Conservation (phyloP, 2,113 vertebrate species). For the Hippolais icterina region DNA sequence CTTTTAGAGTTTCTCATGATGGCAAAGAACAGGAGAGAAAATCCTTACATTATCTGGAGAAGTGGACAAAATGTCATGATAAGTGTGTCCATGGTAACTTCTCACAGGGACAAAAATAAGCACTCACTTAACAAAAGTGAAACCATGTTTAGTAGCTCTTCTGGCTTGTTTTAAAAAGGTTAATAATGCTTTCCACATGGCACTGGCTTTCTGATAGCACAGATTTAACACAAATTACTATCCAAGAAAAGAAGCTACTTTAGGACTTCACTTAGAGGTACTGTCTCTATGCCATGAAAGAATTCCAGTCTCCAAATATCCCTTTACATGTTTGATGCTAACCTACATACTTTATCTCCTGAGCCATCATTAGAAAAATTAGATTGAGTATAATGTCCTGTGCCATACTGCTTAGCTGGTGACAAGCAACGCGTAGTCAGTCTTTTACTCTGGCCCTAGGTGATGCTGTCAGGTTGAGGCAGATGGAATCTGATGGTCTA, state of each 20-base stretch:
- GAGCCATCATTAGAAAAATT: background rate
- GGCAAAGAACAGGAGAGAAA: background rate
- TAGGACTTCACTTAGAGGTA: background rate
- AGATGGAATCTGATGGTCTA: background rate
- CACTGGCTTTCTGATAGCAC: background rate
- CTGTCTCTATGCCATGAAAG: background rate
- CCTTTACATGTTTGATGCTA: background rate
- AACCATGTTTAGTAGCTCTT: background rate
- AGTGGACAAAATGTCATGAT: background rate
- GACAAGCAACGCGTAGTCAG: background rate
- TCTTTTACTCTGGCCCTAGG: background rate
- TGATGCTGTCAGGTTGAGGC: background rate
- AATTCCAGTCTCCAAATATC: background rate
- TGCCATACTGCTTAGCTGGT: slow-evolving; percentile 15
- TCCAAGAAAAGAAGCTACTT: background rate
- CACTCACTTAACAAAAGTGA: background rate
- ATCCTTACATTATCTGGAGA: background rate
- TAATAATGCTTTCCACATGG: background rate
- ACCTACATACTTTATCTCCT: slow-evolving; percentile 29
- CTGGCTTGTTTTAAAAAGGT: background rate
- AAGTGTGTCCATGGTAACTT: background rate
- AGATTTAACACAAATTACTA: background rate
- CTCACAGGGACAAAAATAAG: background rate
- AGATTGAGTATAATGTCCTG: background rate
- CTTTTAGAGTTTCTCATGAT: background rate